A percentile compares a stretch with the other conserved stretches of the same genome.
Evolutionary conservation across 2,888 invertebrate genomes (phyloP).

Genomic region (Tanypteryx hageni): DNA sequence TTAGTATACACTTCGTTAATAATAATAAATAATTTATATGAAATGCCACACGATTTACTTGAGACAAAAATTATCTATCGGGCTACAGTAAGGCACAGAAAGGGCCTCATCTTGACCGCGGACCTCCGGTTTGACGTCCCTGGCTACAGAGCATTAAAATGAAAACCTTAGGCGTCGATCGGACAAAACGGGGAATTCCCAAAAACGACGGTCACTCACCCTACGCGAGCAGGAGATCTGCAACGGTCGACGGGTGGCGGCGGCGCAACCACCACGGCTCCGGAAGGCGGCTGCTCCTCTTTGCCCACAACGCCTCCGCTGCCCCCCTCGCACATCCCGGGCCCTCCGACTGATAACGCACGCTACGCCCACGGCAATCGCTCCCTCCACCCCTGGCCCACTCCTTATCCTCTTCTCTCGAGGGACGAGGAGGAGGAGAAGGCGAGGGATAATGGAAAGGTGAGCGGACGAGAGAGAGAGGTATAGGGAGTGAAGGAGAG

Average conservation of each 20-base stretch:
- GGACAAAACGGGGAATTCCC: not conserved
- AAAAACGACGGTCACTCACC: not conserved
- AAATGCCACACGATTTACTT: too few species aligned
- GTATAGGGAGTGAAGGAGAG: not conserved
- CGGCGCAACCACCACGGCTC: not conserved
- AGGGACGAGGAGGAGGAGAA: not conserved
- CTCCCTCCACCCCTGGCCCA: not conserved
- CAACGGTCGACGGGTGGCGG: not conserved
- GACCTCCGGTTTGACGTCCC: too few species aligned
- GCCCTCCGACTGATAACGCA: not conserved
- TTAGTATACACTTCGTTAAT: too few species aligned
- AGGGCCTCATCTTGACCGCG: too few species aligned
- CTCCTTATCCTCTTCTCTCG: not conserved
- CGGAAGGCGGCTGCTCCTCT: not conserved
- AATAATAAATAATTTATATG: too few species aligned
- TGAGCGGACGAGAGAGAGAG: not conserved
- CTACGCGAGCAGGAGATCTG: not conserved
- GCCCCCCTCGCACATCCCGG: conserved; percentile 9
- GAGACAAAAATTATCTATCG: too few species aligned
- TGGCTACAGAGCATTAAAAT: too few species aligned
- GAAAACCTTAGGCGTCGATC: too few species aligned
- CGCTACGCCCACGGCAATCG: not conserved
- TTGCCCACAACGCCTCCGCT: not conserved
- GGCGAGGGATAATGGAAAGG: not conserved
- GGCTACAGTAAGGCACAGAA: too few species aligned